phyloP scores from a whole-genome alignment of 2,888 invertebrate species.

The Anoplius nigerrimus region DNA sequence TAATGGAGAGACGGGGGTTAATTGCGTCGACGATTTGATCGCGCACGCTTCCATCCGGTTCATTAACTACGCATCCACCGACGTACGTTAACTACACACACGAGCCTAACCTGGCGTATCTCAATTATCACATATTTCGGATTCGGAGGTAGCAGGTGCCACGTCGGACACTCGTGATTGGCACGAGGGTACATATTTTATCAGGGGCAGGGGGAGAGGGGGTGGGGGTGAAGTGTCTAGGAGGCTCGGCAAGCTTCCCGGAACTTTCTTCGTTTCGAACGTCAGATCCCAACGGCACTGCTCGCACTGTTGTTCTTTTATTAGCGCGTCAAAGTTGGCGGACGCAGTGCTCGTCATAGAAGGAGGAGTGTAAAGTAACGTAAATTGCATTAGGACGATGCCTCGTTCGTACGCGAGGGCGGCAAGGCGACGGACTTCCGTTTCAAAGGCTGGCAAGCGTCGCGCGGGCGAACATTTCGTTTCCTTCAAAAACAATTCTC shows the following conservation, averaged over 20 bases:
- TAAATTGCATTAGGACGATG: background rate
- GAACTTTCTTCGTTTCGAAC: too few relatives aligned
- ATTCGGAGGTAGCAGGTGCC: conserved; percentile 35
- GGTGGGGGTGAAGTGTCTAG: background rate
- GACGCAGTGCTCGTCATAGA: background rate
- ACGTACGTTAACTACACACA: conserved; percentile 34
- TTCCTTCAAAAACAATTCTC: too few relatives aligned
- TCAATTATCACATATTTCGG: conserved; percentile 45
- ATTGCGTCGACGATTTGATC: conserved; percentile 40
- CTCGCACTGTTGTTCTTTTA: conserved; percentile 1
- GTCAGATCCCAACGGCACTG: background rate
- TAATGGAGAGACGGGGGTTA: conserved; percentile 46
- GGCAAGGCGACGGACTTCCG: background rate
- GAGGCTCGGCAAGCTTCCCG: background rate
- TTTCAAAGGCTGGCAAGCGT: background rate
- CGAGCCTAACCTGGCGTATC: conserved; percentile 12
- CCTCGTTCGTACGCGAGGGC: background rate
- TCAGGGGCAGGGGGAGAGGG: conserved; percentile 19
- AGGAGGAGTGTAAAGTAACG: conserved; percentile 4
- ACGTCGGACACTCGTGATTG: conserved; percentile 37
- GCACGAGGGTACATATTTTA: conserved; percentile 48
- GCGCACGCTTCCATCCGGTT: conserved; percentile 7
- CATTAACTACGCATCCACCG: conserved; percentile 30
- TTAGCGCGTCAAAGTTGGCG: conserved; percentile 2
- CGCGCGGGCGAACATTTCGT: too few relatives aligned